phyloP scores from a whole-genome alignment of 2,888 invertebrate species.

The Dicyrtoma fusca region DNA sequence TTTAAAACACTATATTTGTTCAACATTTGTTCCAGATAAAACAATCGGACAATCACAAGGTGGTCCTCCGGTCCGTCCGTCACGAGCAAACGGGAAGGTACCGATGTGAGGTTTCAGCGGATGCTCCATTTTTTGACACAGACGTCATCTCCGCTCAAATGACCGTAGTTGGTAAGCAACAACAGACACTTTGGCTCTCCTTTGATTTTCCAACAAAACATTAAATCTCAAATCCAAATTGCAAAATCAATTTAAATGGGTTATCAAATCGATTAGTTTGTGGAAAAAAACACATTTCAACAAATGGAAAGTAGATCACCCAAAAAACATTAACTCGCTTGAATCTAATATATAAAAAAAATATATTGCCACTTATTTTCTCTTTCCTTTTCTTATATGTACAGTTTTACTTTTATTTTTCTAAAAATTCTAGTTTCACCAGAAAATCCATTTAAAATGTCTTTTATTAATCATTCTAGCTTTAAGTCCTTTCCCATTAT shows the following conservation, averaged over 20 bases:
- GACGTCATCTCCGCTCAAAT: slow-evolving; percentile 55
- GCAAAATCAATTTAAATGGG: slow-evolving; percentile 12
- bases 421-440: too few species aligned
- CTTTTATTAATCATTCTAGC: too few species aligned
- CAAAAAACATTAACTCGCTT: too few species aligned
- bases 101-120: slow-evolving; percentile 55
- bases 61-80: slow-evolving; percentile 54
- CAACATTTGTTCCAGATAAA: slow-evolving; percentile 44
- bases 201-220: not conserved
- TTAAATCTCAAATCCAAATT: not conserved
- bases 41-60: slow-evolving; percentile 55
- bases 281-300: too few species aligned
- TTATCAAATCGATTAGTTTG: not conserved
- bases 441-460: too few species aligned
- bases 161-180: slow-evolving; percentile 56
- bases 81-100: slow-evolving; percentile 56
- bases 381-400: too few species aligned
- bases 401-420: too few species aligned
- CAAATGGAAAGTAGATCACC: too few species aligned
- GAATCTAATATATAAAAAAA: too few species aligned
- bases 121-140: slow-evolving; percentile 56
- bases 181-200: not conserved
- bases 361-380: too few species aligned
- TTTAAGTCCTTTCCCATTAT: too few species aligned
- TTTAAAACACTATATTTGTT: too few species aligned